phyloP scores from a whole-genome alignment of 2,888 invertebrate genomes.

The Idaea aversata region DNA sequence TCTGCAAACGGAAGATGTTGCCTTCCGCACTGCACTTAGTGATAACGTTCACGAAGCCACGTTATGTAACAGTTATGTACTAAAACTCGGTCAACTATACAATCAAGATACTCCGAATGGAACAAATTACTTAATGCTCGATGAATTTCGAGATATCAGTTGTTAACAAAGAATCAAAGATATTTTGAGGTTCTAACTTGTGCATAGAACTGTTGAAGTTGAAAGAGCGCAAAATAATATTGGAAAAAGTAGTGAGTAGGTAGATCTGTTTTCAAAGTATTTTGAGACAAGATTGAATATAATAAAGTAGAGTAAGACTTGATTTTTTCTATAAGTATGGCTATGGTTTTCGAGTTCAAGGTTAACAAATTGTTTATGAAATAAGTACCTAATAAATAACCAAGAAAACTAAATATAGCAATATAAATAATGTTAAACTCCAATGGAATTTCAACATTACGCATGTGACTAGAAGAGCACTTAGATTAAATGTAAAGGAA shows the following conservation, averaged over 20 bases:
- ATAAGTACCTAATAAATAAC: not conserved
- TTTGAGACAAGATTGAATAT: too few species aligned
- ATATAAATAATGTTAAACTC: too few species aligned
- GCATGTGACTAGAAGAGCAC: too few species aligned
- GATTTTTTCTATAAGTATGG: too few species aligned
- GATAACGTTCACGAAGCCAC: constrained; percentile 46
- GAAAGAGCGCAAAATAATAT: not conserved
- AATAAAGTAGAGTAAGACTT: too few species aligned
- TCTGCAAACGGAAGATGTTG: constrained; percentile 29
- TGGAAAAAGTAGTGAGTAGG: not conserved
- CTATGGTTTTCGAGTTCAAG: not conserved
- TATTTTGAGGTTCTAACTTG: not conserved
- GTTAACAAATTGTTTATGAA: not conserved
- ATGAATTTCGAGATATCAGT: not conserved
- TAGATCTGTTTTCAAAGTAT: too few species aligned
- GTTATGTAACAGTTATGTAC: constrained; percentile 32
- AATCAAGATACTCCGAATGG: not conserved
- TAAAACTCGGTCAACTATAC: constrained; percentile 15
- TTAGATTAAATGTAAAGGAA: too few species aligned
- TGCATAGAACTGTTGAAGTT: not conserved
- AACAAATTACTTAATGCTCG: not conserved
- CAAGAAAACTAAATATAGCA: too few species aligned
- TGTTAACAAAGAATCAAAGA: too few species aligned
- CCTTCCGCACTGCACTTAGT: constrained; percentile 43
- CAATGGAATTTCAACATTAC: too few species aligned